A percentile compares a stretch with the other conserved stretches of the same genome.
Evolutionary conservation across 2,888 invertebrate genomes (phyloP).

Genomic region (Podotricha telesiphe): DNA sequence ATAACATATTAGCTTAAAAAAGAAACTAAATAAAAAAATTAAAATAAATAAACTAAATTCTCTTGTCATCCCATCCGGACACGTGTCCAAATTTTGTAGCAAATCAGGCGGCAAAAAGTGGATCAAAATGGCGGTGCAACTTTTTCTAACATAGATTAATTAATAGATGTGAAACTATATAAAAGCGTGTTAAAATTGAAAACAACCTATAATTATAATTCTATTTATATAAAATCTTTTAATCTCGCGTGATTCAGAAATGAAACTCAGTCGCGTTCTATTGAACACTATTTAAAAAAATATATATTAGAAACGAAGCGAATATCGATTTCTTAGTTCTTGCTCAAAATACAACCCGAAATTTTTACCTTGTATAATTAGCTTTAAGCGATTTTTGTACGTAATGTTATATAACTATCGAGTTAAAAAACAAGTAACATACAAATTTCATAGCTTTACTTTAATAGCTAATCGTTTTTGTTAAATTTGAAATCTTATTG

Average conservation of each 20-base stretch:
- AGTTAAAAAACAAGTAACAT: constrained; percentile 24
- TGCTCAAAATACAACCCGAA: neutral
- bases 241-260: constrained; percentile 20
- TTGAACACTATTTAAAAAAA: constrained; percentile 27
- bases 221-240: constrained; percentile 9
- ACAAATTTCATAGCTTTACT: constrained; percentile 22
- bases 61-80: too few relatives aligned
- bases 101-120: too few relatives aligned
- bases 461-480: constrained; percentile 27
- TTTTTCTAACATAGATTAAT: too few relatives aligned
- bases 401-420: constrained; percentile 1
- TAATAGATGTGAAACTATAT: too few relatives aligned
- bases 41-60: too few relatives aligned
- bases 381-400: neutral
- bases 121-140: too few relatives aligned
- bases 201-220: neutral
- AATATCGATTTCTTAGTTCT: constrained; percentile 44
- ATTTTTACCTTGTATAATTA: constrained; percentile 11
- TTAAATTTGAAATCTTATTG: constrained; percentile 22
- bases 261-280: neutral
- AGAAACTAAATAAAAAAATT: too few relatives aligned
- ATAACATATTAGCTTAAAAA: too few relatives aligned
- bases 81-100: too few relatives aligned
- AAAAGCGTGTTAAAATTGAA: too few relatives aligned
- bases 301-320: constrained; percentile 25